Evolutionary conservation across 2,113 vertebrate species (phyloP), one percentile per base, ranked within the genome.

Genomic region (Gymnocephalus cernua): DNA sequence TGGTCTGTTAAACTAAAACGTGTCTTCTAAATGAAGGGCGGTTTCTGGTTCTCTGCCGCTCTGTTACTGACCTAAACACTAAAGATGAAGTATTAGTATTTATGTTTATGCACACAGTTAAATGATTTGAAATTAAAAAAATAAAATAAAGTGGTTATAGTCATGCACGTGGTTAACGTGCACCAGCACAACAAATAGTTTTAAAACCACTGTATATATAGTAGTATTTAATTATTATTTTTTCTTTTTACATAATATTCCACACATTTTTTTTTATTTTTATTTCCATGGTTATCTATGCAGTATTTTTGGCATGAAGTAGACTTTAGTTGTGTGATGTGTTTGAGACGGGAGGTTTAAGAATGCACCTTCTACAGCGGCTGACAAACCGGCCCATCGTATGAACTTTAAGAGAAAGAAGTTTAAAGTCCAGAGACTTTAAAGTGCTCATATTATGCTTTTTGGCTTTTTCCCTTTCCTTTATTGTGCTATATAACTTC

Each of bases 251-350:
- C 61, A 25, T 73, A 53, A 47, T 86, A 81, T 61, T 79, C 71
- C 44, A 66, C 64, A 41, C 19, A 0, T 68, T 59, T 41, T 27
- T 27, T 48, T 79, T 29, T 14, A 3, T 14, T 69, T 57, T 59
- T 44, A 23, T 72, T 35, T 38, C 44, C 61, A 41, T 48, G 29
- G 13, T 74, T 71, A 79, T 86, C 89, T 86, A 80, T 90, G 92
- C 88, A 91, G 90, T 90, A 83, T 85, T 86, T 69, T 72, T 77
- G 74, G 82, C 71, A 84, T 86, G 77, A 91, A 71, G 68, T 77
- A 78, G 88, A 59, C 11, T 15, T 82, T 84, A 83, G 85, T 38
- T 27, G 62, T 32, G 35, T 48, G 54, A 53, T 4, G 65, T 76
- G 77, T 51, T 53, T 73, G 32, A 77, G 86, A 79, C 70, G 58